These are phyloP conservation scores for Xestia sexstrigata DNA, from an alignment of 2,888 invertebrate genomes.

Conservation along the genomic window DNA sequence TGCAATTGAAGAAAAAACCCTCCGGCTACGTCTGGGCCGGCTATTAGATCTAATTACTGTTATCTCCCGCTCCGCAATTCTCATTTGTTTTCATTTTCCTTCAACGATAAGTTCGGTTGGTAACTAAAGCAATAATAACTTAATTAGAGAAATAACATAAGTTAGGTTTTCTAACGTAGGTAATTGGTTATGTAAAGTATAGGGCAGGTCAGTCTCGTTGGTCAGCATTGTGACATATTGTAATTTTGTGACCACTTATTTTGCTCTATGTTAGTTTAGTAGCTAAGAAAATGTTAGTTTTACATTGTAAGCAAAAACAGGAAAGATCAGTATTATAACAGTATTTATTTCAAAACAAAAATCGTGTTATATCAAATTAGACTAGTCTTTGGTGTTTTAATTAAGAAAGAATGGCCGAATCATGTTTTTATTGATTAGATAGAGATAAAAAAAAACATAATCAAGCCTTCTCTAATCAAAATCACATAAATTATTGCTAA, in stretches of 20 bases:
- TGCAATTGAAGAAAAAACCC: constrained; percentile 75
- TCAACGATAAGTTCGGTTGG: constrained; percentile 49
- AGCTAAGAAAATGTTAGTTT: background rate
- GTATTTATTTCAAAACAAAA: background rate
- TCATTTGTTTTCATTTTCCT: constrained; percentile 65
- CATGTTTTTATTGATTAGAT: background rate
- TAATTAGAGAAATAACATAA: constrained; percentile 53
- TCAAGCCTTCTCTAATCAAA: constrained; percentile 31
- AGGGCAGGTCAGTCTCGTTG: constrained; percentile 9
- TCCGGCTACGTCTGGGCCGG: constrained; percentile 68
- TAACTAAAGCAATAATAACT: constrained; percentile 56
- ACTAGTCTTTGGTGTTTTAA: constrained; percentile 5
- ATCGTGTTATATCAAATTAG: background rate
- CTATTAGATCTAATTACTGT: constrained; percentile 80
- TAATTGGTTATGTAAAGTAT: constrained; percentile 48
- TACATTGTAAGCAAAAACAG: background rate
- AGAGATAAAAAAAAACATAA: constrained; percentile 4
- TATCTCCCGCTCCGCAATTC: constrained; percentile 68
- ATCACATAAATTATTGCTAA: constrained; percentile 29
- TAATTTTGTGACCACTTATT: constrained; percentile 17
- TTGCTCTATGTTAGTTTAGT: background rate
- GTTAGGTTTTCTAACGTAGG: constrained; percentile 43
- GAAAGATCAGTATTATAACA: no score
- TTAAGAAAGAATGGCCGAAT: background rate
- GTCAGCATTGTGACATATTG: constrained; percentile 6